phyloP scores from a whole-genome alignment of 35 echinoderm and acorn worm species.

The Amphiura filiformis region DNA sequence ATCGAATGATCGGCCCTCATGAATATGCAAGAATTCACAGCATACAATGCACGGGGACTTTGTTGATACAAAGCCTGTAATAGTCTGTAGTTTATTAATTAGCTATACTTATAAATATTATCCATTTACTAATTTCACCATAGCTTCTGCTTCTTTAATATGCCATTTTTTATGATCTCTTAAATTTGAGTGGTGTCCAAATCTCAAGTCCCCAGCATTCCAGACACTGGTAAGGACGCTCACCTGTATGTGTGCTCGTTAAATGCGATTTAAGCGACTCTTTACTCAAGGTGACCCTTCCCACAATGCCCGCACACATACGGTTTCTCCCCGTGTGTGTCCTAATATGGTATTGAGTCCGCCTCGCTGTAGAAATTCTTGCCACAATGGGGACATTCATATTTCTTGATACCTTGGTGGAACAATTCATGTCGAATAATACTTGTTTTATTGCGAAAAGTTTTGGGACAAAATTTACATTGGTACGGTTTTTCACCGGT shows the following conservation, averaged over 20 bases:
- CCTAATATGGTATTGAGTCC: background rate
- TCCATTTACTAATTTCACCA: too few relatives aligned
- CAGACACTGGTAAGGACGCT: background rate
- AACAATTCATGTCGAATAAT: background rate
- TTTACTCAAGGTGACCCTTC: background rate
- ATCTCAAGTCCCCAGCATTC: background rate
- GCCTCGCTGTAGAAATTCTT: background rate
- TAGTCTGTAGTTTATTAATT: too few relatives aligned
- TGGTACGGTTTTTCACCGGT: constrained; percentile 15
- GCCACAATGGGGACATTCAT: background rate
- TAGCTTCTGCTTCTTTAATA: too few relatives aligned
- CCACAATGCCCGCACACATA: constrained; percentile 4
- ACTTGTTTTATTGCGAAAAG: background rate
- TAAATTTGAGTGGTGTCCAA: background rate
- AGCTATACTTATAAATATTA: too few relatives aligned
- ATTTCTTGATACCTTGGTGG: background rate
- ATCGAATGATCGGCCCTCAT: too few relatives aligned
- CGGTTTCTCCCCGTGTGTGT: constrained; percentile 13
- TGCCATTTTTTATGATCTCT: background rate
- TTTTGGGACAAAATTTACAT: constrained; percentile 10
- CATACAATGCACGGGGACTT: too few relatives aligned
- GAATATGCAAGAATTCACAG: too few relatives aligned
- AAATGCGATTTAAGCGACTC: background rate
- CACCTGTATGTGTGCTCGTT: background rate
- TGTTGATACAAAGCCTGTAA: too few relatives aligned